A percentile compares a stretch with the other conserved stretches of the same genome.
Evolutionary conservation across 1,140 invertebrate genomes (phyloP).

Genomic region (Megathymus violae): DNA sequence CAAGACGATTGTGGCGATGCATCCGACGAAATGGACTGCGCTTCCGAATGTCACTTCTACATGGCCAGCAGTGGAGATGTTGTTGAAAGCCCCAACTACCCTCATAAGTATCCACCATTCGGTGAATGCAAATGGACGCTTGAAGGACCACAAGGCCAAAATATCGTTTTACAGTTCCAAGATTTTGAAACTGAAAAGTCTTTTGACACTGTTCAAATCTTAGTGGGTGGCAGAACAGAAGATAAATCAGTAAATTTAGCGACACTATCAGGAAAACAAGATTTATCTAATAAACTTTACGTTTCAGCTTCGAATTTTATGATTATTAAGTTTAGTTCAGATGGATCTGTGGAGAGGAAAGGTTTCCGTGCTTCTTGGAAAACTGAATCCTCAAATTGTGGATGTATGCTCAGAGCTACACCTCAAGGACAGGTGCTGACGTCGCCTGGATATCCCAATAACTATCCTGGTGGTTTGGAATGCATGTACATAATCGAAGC

Average conservation of each 20-base stretch:
- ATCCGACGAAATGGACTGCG: constrained; percentile 96
- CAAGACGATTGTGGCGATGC: constrained; percentile 96
- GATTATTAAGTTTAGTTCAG: constrained; percentile 98
- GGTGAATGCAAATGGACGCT: constrained; percentile 98
- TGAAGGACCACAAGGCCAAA: constrained; percentile 97
- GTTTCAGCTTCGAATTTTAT: constrained; percentile 98
- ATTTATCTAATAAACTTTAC: constrained; percentile 92
- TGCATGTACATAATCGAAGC: constrained; percentile 96
- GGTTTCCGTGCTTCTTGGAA: constrained; percentile 97
- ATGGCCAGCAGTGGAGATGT: constrained; percentile 97
- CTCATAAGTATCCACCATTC: constrained; percentile 94
- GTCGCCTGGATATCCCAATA: constrained; percentile 95
- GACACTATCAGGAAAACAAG: constrained; percentile 95
- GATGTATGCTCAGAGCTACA: constrained; percentile 92
- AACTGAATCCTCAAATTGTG: constrained; percentile 95
- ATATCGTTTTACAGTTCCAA: constrained; percentile 96
- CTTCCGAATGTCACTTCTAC: constrained; percentile 94
- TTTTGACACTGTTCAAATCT: constrained; percentile 97
- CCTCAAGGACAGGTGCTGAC: constrained; percentile 92
- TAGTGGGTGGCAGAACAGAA: constrained; percentile 97
- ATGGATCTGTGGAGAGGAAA: constrained; percentile 96
- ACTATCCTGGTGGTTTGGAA: constrained; percentile 96
- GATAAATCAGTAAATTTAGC: constrained; percentile 96
- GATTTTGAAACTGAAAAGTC: constrained; percentile 98
- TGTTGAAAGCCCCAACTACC: constrained; percentile 97